phyloP scores from a whole-genome alignment of 64 coral and sea anemone species.

The Astreopora myriophthalma region DNA sequence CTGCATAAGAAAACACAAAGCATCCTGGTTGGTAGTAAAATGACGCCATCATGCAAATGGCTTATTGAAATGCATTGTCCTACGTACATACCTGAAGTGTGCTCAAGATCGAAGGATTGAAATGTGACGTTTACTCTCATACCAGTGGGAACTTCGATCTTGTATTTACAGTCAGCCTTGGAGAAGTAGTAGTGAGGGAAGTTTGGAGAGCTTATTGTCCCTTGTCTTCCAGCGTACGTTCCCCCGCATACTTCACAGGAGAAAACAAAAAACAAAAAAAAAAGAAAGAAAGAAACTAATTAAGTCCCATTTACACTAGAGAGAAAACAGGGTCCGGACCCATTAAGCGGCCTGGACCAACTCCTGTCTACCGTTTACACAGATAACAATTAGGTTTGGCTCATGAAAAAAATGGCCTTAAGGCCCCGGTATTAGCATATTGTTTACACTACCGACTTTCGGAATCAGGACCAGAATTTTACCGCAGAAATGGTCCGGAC shows the following conservation, averaged over 20 bases:
- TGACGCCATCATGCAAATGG: neutral
- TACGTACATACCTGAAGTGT: neutral
- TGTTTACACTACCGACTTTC: too few species aligned
- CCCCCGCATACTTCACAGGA: conserved; percentile 38
- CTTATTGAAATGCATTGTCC: neutral
- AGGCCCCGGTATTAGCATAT: too few species aligned
- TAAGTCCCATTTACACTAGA: too few species aligned
- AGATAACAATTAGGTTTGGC: too few species aligned
- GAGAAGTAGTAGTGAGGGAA: conserved; percentile 35
- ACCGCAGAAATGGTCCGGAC: too few species aligned
- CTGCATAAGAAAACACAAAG: too few species aligned
- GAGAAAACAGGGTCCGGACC: neutral
- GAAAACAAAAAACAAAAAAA: neutral
- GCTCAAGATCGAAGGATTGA: conserved; percentile 21
- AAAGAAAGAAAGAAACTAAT: too few species aligned
- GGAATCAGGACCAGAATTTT: too few species aligned
- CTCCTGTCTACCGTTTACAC: too few species aligned
- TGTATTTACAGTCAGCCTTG: conserved; percentile 49
- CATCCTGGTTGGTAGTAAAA: too few species aligned
- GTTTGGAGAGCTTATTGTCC: conserved; percentile 41
- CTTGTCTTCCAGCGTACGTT: conserved; percentile 4
- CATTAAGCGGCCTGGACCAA: too few species aligned
- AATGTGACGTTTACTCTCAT: conserved; percentile 32
- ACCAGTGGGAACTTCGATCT: conserved; percentile 23
- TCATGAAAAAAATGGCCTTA: too few species aligned